Base-by-base conservation (phyloP, 1,140 invertebrate species). In the Drosophila ambigua region DNA sequence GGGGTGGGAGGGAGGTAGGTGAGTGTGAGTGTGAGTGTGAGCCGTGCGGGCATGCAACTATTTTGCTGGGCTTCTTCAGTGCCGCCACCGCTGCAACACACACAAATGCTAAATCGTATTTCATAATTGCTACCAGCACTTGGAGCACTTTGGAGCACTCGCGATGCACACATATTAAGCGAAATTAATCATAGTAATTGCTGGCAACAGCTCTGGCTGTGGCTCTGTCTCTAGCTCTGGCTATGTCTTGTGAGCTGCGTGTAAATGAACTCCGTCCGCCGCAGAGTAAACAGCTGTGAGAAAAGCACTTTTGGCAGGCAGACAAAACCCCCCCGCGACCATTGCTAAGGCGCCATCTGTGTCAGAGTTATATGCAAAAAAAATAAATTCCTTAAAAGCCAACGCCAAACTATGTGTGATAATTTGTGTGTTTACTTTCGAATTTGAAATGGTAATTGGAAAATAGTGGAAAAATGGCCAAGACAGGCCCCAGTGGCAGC, bases 131-230 rank as follows among this genome's bases (percentile, higher is more conserved):
- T 62, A 49, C 52, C 63, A 41, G 51, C 46, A 53, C 31, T 53
- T 28, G 50, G 50, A 59, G 52, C 44, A 66, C 31, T 35, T 35
- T 51, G 11, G 51, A 64, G 67, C 66, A 55, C 51, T 71, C 49
- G 49, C 52, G 65, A 69, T 71, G 65, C 64, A 71, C 64, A 67
- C 64, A 67, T 71, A 69, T 69, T 45, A 77, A 71, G 69, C 65
- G 53, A 79, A 85, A 84, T 84, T 84, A 84, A 84, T 85, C 81
- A 85, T 77, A 58, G 61, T 84, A 79, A 84, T 84, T 84, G 80
- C 44, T 63, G 59, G 41, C 35, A 39, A 23, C n/a, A 13, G n/a
- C 60, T 20, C 43, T 66, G 59, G 48, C 26, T 46, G 43, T 52
- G 51, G 44, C 43, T 68, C n/a, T 59, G 48, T 13, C 15, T n/a